Evolutionary conservation across 1,140 invertebrate species (phyloP), one percentile per base, ranked within the genome.

Genomic region (Trachymyrmex cornetzi): DNA sequence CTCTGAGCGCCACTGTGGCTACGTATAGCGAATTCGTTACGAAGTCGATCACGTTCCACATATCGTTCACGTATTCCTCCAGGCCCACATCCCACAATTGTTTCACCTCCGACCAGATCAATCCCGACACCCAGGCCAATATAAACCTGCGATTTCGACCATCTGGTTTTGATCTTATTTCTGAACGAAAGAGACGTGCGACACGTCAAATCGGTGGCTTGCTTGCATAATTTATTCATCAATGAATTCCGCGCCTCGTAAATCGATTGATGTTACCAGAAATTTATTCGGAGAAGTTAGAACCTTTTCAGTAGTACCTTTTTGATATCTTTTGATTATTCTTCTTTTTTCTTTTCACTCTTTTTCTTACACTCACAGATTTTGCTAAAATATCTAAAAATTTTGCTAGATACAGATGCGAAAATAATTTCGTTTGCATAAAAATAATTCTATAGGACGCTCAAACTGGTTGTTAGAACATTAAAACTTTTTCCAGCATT

Each of bases 1-100:
- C 96, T 71, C 99, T 96, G 38, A 99, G 96, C 3, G 98, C 98
- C 44, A 99, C 98, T 0, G 99, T 99, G 63, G 99, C 99, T 66
- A 99, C 98, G 94, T 99, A 99, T 19, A 99, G 95, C 5, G 99
- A 99, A 95, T 99, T 99, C 24, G 99, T 99, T 77, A 99, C 98
- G 95, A 99, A 99, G 95, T 99, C 99, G 87, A 99, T 98, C 71
- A 99, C 99, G 95, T 99, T 99, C 99, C 99, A 99, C 99, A 99
- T 99, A 95, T 99, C 99, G 91, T 98, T 97, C 53, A 98, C 97
- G 94, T 99, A 99, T 93, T 99, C 99, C 91, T 98, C 97, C 30
- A 99, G 96, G 0, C 99, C 99, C 87, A 99, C 98, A 95, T 99
- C 98, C 99, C 99, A 99, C 34, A 99, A 95, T 94, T 99, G 99